Percentiles rank a stretch among this genome's conserved stretches.
phyloP scores from a whole-genome alignment of 2,888 invertebrate species.

The Plebejus argus region DNA sequence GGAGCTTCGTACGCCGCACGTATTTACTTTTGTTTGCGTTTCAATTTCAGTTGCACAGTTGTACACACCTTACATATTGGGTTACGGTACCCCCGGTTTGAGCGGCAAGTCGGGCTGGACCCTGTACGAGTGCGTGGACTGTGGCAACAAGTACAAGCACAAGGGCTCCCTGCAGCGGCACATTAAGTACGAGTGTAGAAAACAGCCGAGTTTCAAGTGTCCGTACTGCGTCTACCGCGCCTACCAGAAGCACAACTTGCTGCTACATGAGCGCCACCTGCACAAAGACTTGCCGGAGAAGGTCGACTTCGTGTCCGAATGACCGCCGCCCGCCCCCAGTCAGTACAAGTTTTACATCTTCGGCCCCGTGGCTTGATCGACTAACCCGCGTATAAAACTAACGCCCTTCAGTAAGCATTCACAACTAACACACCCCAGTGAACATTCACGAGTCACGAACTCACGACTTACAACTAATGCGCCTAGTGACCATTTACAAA shows the following conservation, averaged over 20 bases:
- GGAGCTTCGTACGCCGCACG: conserved; percentile 71
- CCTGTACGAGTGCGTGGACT: conserved; percentile 84
- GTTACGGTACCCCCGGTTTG: conserved; percentile 73
- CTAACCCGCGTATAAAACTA: neutral
- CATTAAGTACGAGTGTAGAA: conserved; percentile 88
- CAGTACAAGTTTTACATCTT: conserved; percentile 55
- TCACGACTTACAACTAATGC: neutral
- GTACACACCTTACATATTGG: conserved; percentile 80
- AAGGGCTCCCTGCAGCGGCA: conserved; percentile 89
- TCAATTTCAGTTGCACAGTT: conserved; percentile 80
- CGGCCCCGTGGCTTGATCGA: conserved; percentile 33
- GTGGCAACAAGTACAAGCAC: conserved; percentile 91
- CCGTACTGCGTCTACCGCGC: conserved; percentile 85
- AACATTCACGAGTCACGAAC: too few species aligned
- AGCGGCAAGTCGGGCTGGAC: conserved; percentile 74
- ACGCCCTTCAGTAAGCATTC: neutral
- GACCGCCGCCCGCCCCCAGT: conserved; percentile 65
- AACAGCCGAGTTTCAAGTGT: conserved; percentile 86
- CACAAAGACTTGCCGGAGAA: conserved; percentile 79
- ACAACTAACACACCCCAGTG: neutral
- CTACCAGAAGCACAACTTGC: conserved; percentile 83
- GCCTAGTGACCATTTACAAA: neutral
- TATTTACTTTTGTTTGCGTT: conserved; percentile 77
- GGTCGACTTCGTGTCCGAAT: conserved; percentile 78
- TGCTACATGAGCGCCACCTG: conserved; percentile 77